These are phyloP conservation scores for Aurelia sp. DNA, from an alignment of 30 jellyfish, hydroid and myxozoan species.

Conservation along the genomic window DNA sequence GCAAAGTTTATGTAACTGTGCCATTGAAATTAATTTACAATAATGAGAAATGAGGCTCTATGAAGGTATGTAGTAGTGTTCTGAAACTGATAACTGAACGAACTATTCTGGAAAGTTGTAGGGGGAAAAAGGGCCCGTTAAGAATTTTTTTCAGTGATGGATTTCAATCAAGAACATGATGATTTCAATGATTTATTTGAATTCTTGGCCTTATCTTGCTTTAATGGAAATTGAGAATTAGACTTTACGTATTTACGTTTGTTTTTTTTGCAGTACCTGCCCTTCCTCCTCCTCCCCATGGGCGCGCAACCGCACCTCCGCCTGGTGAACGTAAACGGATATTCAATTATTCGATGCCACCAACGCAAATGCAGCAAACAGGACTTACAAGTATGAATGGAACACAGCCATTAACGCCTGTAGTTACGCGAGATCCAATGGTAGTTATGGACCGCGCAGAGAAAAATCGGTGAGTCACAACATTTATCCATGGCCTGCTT, in stretches of 20 bases:
- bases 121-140: no score
- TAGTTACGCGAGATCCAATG: slow-evolving; percentile 76
- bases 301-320: slow-evolving; percentile 77
- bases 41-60: no score
- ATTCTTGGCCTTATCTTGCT: no score
- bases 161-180: no score
- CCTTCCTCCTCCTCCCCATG: slow-evolving; percentile 88
- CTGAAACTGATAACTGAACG: no score
- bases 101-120: no score
- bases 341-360: slow-evolving; percentile 28
- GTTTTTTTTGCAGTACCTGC: slow-evolving; percentile 51
- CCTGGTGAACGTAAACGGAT: slow-evolving; percentile 68
- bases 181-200: no score
- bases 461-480: slow-evolving; percentile 71
- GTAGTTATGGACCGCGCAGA: slow-evolving; percentile 95
- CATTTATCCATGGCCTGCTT: background rate
- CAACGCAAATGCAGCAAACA: slow-evolving; percentile 10
- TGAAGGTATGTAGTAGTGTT: no score
- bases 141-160: no score
- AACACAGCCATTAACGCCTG: slow-evolving; percentile 49
- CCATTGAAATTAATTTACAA: no score
- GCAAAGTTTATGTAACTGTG: no score
- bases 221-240: no score
- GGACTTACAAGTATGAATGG: slow-evolving; percentile 9
- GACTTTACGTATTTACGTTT: background rate